Conservation (phyloP, 2,797 vertebrate genomes). For the Diceros bicornis region DNA sequence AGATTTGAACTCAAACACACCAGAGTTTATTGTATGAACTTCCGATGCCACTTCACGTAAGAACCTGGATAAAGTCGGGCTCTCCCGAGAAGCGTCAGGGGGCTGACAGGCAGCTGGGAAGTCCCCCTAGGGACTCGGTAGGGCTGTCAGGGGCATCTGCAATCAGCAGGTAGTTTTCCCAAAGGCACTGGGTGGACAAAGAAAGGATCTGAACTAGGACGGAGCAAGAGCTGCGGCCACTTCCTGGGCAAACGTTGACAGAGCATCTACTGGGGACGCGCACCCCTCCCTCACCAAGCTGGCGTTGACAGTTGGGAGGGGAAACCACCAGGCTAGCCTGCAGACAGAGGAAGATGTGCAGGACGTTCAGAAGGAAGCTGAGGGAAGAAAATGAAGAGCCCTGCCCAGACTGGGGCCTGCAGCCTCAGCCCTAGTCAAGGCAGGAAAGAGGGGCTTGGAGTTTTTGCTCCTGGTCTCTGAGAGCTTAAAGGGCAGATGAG, state of each 20-base stretch:
- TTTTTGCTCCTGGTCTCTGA: neutral
- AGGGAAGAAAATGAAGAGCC: too few species aligned
- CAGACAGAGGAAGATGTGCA: neutral
- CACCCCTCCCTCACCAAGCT: too few species aligned
- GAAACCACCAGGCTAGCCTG: neutral
- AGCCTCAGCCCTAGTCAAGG: neutral
- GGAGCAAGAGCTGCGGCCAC: neutral
- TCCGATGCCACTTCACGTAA: neutral
- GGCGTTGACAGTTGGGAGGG: too few species aligned
- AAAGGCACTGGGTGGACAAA: neutral
- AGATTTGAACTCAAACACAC: neutral
- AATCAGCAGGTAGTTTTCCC: neutral
- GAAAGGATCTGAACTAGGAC: neutral
- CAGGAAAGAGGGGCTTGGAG: neutral
- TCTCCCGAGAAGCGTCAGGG: neutral
- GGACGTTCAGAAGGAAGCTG: neutral
- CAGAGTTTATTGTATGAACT: neutral
- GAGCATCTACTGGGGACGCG: neutral
- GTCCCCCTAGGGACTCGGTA: neutral
- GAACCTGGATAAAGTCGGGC: neutral
- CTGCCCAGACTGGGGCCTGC: neutral
- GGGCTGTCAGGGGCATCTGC: neutral
- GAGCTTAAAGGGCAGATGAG: neutral
- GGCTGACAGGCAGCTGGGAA: neutral
- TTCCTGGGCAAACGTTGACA: neutral